Evolutionary conservation across 1,140 invertebrate species (phyloP).

Genomic region (Arion vulgaris): DNA sequence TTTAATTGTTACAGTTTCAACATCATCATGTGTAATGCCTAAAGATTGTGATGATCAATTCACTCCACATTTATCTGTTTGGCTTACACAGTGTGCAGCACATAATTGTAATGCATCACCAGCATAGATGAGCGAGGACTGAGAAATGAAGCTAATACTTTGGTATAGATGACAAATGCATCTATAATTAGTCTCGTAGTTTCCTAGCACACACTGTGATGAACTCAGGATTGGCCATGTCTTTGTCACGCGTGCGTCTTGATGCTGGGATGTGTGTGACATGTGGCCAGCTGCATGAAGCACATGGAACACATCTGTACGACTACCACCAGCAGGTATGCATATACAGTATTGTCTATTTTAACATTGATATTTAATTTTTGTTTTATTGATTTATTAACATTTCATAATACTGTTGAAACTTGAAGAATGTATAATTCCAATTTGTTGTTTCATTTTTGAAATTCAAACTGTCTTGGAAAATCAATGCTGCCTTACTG

Average conservation of each 20-base stretch:
- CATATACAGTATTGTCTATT: neutral
- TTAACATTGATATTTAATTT: neutral
- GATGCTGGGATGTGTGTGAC: constrained; percentile 63
- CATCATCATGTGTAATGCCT: neutral
- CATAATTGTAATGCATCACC: neutral
- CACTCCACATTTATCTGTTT: neutral
- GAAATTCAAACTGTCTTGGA: too few species aligned
- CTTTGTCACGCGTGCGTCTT: constrained; percentile 41
- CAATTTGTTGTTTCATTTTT: too few species aligned
- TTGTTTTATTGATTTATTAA: neutral
- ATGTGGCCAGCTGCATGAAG: constrained; percentile 74
- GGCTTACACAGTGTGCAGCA: too few species aligned
- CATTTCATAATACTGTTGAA: too few species aligned
- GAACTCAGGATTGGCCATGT: constrained; percentile 42
- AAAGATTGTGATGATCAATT: neutral
- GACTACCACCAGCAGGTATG: constrained; percentile 71
- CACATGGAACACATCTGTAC: constrained; percentile 74
- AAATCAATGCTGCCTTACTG: too few species aligned
- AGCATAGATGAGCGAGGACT: neutral
- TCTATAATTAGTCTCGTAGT: neutral
- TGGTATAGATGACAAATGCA: neutral
- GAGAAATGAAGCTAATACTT: neutral
- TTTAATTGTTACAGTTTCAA: too few species aligned
- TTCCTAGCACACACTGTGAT: constrained; percentile 1
- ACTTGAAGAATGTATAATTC: too few species aligned